These are phyloP conservation scores for Platycheirus albimanus DNA, from an alignment of 2,888 invertebrate genomes.

Conservation along the genomic window DNA sequence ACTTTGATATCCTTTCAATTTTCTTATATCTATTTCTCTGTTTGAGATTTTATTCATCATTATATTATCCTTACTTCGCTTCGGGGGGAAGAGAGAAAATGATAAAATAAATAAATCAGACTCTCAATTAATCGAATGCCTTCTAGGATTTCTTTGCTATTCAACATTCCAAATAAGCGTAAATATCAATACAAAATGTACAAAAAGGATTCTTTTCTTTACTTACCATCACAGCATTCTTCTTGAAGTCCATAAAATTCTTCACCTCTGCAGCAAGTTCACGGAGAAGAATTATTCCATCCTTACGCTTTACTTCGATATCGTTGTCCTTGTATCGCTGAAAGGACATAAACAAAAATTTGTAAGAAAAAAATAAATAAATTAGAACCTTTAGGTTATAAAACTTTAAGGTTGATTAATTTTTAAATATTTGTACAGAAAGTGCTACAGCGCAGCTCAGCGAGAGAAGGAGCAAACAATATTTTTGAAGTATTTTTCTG, in stretches of 20 bases:
- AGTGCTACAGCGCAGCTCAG: background rate
- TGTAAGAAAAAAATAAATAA: constrained; percentile 29
- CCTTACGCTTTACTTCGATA: constrained; percentile 91
- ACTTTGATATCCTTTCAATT: constrained; percentile 55
- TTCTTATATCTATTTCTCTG: constrained; percentile 1
- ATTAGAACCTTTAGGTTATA: constrained; percentile 66
- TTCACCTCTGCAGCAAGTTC: constrained; percentile 95
- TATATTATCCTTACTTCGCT: background rate
- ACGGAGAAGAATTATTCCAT: constrained; percentile 91
- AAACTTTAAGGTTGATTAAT: constrained; percentile 71
- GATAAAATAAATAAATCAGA: constrained; percentile 66
- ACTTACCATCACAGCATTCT: constrained; percentile 95
- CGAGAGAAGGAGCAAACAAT: background rate
- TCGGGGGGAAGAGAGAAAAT: background rate
- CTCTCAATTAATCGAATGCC: constrained; percentile 62
- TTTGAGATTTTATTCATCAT: constrained; percentile 5
- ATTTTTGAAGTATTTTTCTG: constrained; percentile 30
- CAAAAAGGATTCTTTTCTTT: constrained; percentile 35
- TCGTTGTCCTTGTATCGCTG: constrained; percentile 92
- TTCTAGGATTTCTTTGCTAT: constrained; percentile 21
- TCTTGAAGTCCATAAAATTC: constrained; percentile 96
- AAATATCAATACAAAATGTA: no score
- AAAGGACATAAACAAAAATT: constrained; percentile 27
- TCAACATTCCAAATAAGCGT: constrained; percentile 10
- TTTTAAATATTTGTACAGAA: constrained; percentile 33